These are phyloP conservation scores for Poicephalus meyeri DNA, from an alignment of 2,113 vertebrate genomes.

Conservation along the genomic window DNA sequence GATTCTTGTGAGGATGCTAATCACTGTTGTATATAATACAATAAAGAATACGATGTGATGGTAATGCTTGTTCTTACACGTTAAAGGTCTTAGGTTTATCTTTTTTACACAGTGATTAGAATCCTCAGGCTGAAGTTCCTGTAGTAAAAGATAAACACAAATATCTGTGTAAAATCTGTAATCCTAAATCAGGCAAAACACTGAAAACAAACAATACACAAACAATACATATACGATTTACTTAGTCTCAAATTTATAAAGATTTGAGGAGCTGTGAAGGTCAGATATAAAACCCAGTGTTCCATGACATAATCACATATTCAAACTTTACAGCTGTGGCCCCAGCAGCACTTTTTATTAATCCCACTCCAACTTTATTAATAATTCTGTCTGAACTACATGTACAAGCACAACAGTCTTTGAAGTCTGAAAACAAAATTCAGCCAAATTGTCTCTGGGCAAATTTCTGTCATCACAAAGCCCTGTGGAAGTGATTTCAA, in stretches of 20 bases:
- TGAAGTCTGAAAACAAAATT: conserved; percentile 49
- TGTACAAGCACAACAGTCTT: background rate
- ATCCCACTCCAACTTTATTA: conserved; percentile 36
- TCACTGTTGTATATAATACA: background rate
- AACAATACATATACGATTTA: background rate
- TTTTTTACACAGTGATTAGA: background rate
- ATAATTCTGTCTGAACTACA: conserved; percentile 62
- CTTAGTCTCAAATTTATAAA: background rate
- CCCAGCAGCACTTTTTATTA: conserved; percentile 28
- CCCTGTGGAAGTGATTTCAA: conserved; percentile 28
- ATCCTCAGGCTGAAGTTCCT: background rate
- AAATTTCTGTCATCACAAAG: conserved; percentile 48
- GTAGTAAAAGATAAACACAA: background rate
- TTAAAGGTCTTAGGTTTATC: background rate
- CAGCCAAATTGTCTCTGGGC: conserved; percentile 44
- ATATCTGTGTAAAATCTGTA: background rate
- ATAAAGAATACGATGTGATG: background rate
- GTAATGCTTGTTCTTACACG: background rate
- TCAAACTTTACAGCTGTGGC: background rate
- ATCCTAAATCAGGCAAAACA: background rate
- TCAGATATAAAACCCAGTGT: background rate
- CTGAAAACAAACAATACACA: background rate
- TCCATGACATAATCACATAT: background rate
- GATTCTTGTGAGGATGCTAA: background rate
- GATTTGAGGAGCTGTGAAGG: background rate